Percentiles rank a stretch among this genome's conserved stretches.
phyloP scores from a whole-genome alignment of 1,140 invertebrate species.

The Apolygus lucorum region DNA sequence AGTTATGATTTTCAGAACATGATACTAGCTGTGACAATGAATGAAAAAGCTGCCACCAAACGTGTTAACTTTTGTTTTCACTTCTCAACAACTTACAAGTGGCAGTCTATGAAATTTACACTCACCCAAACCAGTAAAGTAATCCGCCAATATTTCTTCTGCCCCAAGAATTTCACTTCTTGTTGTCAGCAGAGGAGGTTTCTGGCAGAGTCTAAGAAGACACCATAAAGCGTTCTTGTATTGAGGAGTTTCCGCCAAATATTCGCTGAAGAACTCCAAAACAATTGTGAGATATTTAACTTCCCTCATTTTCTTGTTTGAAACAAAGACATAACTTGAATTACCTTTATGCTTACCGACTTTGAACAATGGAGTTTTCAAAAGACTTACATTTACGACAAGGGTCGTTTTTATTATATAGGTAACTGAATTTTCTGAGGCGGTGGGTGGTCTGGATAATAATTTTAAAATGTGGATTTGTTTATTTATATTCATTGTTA shows the following conservation, averaged over 20 bases:
- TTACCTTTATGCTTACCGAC: too few relatives aligned
- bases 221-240: constrained; percentile 17
- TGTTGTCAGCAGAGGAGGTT: constrained; percentile 10
- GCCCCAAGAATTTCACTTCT: not conserved
- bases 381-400: not conserved
- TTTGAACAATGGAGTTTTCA: too few relatives aligned
- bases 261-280: constrained; percentile 4
- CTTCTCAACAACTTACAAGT: not conserved
- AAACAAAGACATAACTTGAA: too few relatives aligned
- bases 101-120: not conserved
- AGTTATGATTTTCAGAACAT: not conserved
- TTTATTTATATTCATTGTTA: too few relatives aligned
- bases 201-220: not conserved
- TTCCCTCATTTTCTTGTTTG: constrained; percentile 22
- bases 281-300: constrained; percentile 1
- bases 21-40: not conserved
- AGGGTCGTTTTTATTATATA: not conserved
- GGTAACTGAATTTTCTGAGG: not conserved
- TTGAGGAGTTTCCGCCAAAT: not conserved
- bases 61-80: too few relatives aligned
- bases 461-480: not conserved
- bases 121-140: constrained; percentile 7
- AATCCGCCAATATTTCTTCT: not conserved
- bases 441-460: not conserved
- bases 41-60: too few relatives aligned